Evolutionary conservation across 1,140 invertebrate species (phyloP).

Genomic region (Oedothorax gibbosus): DNA sequence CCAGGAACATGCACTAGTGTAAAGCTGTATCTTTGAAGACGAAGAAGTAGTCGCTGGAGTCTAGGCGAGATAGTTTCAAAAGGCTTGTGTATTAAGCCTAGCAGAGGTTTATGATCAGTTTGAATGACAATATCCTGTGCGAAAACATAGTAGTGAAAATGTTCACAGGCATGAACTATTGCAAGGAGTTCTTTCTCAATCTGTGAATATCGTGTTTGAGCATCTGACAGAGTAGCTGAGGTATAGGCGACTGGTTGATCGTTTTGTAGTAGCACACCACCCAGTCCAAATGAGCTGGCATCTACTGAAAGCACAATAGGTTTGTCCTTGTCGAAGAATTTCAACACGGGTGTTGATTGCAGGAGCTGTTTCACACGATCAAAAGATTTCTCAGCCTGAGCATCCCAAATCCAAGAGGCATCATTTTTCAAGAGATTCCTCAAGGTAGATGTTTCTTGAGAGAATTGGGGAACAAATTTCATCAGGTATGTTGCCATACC

Average conservation of each 20-base stretch:
- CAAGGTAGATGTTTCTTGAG: constrained; percentile 25
- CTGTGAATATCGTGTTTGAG: too few relatives aligned
- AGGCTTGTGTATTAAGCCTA: constrained; percentile 67
- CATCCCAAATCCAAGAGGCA: constrained; percentile 31
- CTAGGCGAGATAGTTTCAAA: constrained; percentile 66
- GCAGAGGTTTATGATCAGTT: constrained; percentile 67
- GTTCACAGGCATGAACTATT: constrained; percentile 66
- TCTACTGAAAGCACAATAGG: constrained; percentile 66
- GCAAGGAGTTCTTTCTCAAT: constrained; percentile 65
- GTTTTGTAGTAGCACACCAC: too few relatives aligned
- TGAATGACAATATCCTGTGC: constrained; percentile 64
- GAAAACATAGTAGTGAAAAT: constrained; percentile 69
- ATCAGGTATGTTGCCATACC: constrained; percentile 39
- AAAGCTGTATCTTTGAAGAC: constrained; percentile 69
- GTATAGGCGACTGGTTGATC: too few relatives aligned
- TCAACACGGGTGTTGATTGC: constrained; percentile 17
- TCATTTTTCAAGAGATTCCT: constrained; percentile 17
- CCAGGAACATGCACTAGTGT: constrained; percentile 66
- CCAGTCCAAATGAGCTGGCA: constrained; percentile 66
- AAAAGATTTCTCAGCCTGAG: constrained; percentile 30
- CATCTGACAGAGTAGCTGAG: too few relatives aligned
- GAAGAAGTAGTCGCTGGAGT: constrained; percentile 69
- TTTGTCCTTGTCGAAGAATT: constrained; percentile 65
- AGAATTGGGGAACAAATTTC: constrained; percentile 42
- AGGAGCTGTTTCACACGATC: constrained; percentile 34